Evolutionary conservation across 2,888 invertebrate species (phyloP).

Genomic region (Epinotia nisella): DNA sequence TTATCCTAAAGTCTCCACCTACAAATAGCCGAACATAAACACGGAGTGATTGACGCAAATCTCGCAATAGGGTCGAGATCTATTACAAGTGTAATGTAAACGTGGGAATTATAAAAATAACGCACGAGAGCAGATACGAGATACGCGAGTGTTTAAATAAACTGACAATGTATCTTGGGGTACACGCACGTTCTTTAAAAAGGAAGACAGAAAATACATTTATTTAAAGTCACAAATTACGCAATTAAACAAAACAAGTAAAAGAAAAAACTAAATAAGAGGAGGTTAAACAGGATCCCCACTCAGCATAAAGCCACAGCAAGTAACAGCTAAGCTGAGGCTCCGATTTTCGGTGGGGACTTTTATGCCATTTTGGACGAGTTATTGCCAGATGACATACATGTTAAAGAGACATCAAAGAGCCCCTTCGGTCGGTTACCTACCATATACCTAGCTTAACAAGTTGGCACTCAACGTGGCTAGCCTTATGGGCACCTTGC

Average conservation of each 20-base stretch:
- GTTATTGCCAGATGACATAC: neutral
- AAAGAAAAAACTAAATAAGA: too few relatives aligned
- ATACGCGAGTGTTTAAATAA: neutral
- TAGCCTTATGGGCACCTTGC: too few relatives aligned
- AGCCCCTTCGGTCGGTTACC: too few relatives aligned
- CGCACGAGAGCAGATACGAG: neutral
- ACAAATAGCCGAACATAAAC: conserved; percentile 29
- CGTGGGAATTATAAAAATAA: conserved; percentile 2
- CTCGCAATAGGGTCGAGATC: conserved; percentile 3
- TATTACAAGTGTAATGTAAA: conserved; percentile 10
- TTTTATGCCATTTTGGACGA: neutral
- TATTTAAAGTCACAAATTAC: too few relatives aligned
- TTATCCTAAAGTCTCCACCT: neutral
- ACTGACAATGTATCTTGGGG: neutral
- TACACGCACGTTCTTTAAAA: neutral
- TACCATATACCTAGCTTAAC: too few relatives aligned
- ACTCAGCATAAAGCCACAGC: too few relatives aligned
- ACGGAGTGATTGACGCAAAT: conserved; percentile 6
- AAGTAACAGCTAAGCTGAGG: too few relatives aligned
- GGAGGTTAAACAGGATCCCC: too few relatives aligned
- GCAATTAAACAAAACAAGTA: too few relatives aligned
- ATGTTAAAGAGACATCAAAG: neutral
- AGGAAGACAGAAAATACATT: too few relatives aligned
- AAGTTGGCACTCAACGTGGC: too few relatives aligned
- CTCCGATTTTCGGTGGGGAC: too few relatives aligned